Percentiles rank a stretch among this genome's conserved stretches.
Conservation (phyloP, 2,888 invertebrate species). For the Acanthosepion lycidas region DNA sequence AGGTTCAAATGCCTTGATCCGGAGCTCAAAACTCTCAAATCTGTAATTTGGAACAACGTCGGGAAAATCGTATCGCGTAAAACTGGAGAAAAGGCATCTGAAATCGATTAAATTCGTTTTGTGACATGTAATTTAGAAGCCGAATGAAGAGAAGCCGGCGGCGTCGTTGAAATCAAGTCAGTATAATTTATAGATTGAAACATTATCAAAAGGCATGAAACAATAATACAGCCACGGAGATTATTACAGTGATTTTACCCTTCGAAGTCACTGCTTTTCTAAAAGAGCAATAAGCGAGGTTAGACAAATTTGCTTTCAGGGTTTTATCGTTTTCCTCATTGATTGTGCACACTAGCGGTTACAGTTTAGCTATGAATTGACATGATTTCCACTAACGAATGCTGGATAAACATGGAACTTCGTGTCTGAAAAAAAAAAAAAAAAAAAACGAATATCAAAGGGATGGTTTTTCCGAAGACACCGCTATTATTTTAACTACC, state of each 20-base stretch:
- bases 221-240: not conserved
- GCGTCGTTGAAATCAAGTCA: not conserved
- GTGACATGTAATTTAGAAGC: constrained; percentile 2
- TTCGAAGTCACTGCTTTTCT: not conserved
- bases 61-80: not conserved
- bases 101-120: not conserved
- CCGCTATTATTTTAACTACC: no score
- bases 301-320: not conserved
- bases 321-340: not conserved
- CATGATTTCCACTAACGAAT: no score
- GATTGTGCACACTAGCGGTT: no score
- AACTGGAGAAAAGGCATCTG: not conserved
- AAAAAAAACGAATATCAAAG: no score
- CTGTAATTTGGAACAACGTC: not conserved
- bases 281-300: not conserved
- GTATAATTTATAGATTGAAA: not conserved
- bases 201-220: not conserved
- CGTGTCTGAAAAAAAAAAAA: no score
- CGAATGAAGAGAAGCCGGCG: not conserved
- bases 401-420: no score
- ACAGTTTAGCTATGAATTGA: no score
- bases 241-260: not conserved
- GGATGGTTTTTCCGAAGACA: no score
- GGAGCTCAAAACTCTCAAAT: not conserved
- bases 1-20: not conserved